Base-by-base conservation (phyloP, 2,113 vertebrate genomes). In the Sisor rabdophorus region DNA sequence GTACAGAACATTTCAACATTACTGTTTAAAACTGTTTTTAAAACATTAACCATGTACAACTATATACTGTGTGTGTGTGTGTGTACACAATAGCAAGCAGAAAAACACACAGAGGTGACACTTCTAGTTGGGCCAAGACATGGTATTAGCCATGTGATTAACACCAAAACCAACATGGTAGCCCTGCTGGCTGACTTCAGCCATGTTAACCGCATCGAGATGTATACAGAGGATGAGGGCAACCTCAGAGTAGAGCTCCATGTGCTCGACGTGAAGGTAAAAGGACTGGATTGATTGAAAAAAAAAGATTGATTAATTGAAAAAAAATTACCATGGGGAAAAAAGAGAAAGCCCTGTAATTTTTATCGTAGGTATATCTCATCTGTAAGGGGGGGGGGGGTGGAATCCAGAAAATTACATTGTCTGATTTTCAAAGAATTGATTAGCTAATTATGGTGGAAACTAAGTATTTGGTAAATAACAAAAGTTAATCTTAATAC, bases 201-300 rank as follows among this genome's bases (percentile, higher is more conserved):
- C 86, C 96, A 99, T 0, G 97, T 99, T 74, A 97, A 99, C 88
- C 94, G 95, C 80, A 98, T 99, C n/a, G 97, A 99, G 86, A 99
- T 99, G 97, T 98, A 95, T 81, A 93, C 95, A 7, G 96, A 99
- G 80, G 97, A 98, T 0, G 95, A 98, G 78, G 94, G 78, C 79
- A 92, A 80, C 82, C 93, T 98, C 74, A 87, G 96, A 85, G 95
- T 99, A 83, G 96, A 99, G 67, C 93, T 99, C 22, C 96, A 99
- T 12, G 97, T 99, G 79, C 89, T 99, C 81, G 96, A 99, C 59
- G 96, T 99, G 40, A 99, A 98, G 92, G 97, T 97, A 82, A 50
- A 48, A 52, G 60, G 30, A 26, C 26, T 50, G 24, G 67, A 69
- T 64, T 19, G 44, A 67, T 20, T 15, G 30, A 36, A 20, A 56